Evolutionary conservation across 2,888 invertebrate species (phyloP).

Genomic region (Drosophila emarginata): DNA sequence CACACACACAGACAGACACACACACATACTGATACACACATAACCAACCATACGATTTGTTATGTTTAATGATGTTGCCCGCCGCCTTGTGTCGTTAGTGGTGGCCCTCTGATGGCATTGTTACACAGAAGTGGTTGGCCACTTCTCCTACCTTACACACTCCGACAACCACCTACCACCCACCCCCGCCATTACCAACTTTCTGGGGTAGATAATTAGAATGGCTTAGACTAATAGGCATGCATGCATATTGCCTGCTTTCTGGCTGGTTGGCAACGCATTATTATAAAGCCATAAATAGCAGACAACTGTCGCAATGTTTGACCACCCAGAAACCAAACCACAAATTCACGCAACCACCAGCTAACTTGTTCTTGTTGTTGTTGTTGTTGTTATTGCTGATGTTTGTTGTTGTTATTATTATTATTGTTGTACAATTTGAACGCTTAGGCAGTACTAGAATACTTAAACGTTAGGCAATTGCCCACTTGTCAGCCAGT

Average conservation of each 20-base stretch:
- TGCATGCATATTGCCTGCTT: conserved; percentile 18
- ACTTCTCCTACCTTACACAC: not conserved
- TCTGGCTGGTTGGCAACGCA: not conserved
- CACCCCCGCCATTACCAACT: not conserved
- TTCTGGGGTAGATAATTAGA: conserved; percentile 40
- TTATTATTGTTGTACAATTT: too few relatives aligned
- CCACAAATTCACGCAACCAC: not conserved
- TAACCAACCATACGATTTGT: conserved; percentile 30
- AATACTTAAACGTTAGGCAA: conserved; percentile 52
- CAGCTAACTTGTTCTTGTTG: not conserved
- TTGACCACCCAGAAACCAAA: conserved; percentile 1
- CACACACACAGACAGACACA: conserved; percentile 14
- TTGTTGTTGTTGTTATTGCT: not conserved
- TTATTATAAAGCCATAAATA: conserved; percentile 38
- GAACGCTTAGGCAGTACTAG: not conserved
- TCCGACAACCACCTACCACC: too few relatives aligned
- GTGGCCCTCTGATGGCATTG: conserved; percentile 16
- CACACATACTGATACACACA: conserved; percentile 4
- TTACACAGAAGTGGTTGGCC: not conserved
- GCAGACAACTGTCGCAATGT: conserved; percentile 23
- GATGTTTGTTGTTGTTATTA: too few relatives aligned
- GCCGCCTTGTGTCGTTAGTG: conserved; percentile 12
- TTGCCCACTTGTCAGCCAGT: conserved; percentile 60
- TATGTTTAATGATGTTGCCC: conserved; percentile 53
- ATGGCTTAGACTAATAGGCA: conserved; percentile 40